Evolutionary conservation across 64 coral and sea anemone genomes (phyloP), one percentile per base, ranked within the genome.

Genomic region (Stichodactyla mertensii): DNA sequence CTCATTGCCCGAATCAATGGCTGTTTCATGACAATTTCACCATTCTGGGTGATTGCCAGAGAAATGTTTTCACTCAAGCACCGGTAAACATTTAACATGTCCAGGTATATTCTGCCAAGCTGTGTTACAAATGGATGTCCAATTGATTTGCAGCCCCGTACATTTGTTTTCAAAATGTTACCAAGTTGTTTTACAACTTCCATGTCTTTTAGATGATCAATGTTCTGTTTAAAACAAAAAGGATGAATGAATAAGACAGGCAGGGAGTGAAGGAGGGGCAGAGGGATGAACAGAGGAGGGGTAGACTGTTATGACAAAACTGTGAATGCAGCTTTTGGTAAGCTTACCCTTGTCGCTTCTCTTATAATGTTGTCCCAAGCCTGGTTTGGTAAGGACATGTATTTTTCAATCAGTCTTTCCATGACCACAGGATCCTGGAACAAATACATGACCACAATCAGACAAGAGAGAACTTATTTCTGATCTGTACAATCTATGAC

Each of bases 11-110:
- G 78, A 66, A 99, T 94, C 52, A 99, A 22, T 51, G 97, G 97
- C 83, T 99, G 97, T 79, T 99, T 99, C 55, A 89, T 95, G 67
- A 99, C 97, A 51, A 95, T 84, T 81, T 92, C 90, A 78, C 97
- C 97, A 90, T 95, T 94, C 64, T 94, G 77, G 8, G 97, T 87
- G 6, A 94, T 94, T 28, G 97, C 97, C 64, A 92, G 81, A 53
- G 97, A 99, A 66, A 99, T 99, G 69, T 99, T 99, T 89, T 99
- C 97, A 92, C 97, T 99, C 0, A 99, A 82, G 89, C 97, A 99
- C 22, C 97, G 71, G 83, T 99, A 99, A 7, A 99, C 93, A 88
- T 99, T 99, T 18, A 99, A 86, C 97, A 99, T 99, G 83, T 99
- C 97, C 88, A 99, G 64, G 88, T 99, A 99, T 82, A 99, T 99